phyloP scores from a whole-genome alignment of 1,140 invertebrate genomes.

The Saccostrea glomerata region DNA sequence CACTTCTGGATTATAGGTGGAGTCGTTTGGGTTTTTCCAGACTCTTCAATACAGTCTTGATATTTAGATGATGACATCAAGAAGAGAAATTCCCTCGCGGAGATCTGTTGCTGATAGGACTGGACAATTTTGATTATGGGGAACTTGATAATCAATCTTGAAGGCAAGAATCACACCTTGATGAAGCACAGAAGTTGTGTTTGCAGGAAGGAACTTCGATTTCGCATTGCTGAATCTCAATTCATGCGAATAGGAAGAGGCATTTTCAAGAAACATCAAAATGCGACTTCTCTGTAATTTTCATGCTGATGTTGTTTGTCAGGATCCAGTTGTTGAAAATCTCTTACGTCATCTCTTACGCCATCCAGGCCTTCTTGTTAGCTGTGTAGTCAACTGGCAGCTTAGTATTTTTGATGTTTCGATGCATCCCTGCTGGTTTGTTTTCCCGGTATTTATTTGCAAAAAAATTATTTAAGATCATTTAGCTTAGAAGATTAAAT shows the following conservation, averaged over 20 bases:
- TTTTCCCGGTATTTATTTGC: no score
- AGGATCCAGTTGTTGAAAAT: no score
- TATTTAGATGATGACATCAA: neutral
- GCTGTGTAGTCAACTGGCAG: no score
- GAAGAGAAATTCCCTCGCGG: neutral
- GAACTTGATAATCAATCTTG: neutral
- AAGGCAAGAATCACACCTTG: neutral
- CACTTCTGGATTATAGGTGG: neutral
- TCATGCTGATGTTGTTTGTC: no score
- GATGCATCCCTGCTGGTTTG: no score
- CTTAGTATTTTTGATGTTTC: no score
- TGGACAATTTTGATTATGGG: neutral
- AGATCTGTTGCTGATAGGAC: neutral
- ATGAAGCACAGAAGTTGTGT: neutral
- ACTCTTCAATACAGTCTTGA: neutral
- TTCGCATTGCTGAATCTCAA: neutral
- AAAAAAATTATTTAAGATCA: no score
- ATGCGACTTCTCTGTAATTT: constrained; percentile 40
- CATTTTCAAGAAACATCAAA: constrained; percentile 41
- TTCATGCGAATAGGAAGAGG: neutral
- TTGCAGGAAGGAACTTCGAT: neutral
- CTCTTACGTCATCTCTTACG: no score
- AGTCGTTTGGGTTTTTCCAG: neutral
- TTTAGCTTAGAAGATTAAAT: no score
- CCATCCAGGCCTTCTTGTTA: no score